Conservation (phyloP, 2,888 invertebrate genomes). For the Tortricodes alternella region DNA sequence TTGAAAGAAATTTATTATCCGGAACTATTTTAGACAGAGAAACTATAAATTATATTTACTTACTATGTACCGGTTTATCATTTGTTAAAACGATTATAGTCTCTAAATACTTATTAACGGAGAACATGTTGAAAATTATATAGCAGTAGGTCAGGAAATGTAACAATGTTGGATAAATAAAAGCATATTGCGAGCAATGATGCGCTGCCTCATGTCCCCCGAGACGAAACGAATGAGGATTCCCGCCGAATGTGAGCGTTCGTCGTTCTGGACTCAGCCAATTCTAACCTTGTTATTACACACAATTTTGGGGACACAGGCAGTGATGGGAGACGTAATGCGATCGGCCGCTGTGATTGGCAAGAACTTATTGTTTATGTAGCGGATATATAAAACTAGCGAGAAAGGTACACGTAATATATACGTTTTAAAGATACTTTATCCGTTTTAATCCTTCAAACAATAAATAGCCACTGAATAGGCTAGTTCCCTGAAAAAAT, state of each 20-base stretch:
- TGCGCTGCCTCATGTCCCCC: conserved; percentile 56
- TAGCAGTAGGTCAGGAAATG: conserved; percentile 57
- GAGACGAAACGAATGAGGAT: conserved; percentile 63
- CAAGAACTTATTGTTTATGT: conserved; percentile 15
- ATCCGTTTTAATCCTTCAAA: too few relatives aligned
- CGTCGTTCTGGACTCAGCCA: conserved; percentile 20
- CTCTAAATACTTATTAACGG: background rate
- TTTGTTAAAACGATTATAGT: too few relatives aligned
- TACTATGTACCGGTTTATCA: too few relatives aligned
- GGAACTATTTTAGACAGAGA: too few relatives aligned
- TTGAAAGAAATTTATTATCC: too few relatives aligned
- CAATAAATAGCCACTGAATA: too few relatives aligned
- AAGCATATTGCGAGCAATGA: conserved; percentile 63
- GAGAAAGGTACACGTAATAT: too few relatives aligned
- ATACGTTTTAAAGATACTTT: too few relatives aligned
- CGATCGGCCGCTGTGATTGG: conserved; percentile 21
- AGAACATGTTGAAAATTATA: conserved; percentile 49
- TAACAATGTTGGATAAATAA: conserved; percentile 67
- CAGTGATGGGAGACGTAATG: conserved; percentile 2
- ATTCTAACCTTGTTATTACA: conserved; percentile 23
- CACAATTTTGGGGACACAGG: conserved; percentile 6
- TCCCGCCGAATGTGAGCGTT: conserved; percentile 54
- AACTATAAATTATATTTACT: too few relatives aligned
- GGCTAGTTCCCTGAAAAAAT: too few relatives aligned
- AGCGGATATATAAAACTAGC: too few relatives aligned